Evolutionary conservation across 1,140 invertebrate genomes (phyloP), one percentile per base, ranked within the genome.

Genomic region (Colletes gigas): DNA sequence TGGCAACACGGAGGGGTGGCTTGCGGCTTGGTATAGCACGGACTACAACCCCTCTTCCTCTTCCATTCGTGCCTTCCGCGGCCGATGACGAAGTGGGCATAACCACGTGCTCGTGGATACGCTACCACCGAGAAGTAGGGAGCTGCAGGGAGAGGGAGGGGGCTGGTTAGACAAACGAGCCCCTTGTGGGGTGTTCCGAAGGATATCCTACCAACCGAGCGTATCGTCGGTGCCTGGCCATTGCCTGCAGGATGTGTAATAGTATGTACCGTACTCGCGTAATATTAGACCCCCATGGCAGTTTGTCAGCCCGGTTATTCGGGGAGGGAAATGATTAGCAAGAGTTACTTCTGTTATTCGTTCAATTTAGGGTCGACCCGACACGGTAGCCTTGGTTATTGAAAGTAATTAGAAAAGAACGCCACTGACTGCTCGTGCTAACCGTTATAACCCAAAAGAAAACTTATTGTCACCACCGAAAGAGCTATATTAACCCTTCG

Each of bases 181-280:
- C 90, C 91, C 91, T 92, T 92, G 91, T 85, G 92, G 90, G 89
- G 90, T 93, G 91, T 93, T 90, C 81, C 89, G 88, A 91, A 92
- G 90, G 91, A 91, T 90, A 91, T 86, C 88, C 88, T 89, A 91
- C 87, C 90, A 90, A 89, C 90, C 88, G 82, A 91, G 86, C 87
- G 83, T 86, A 88, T 87, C 87, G 87, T 83, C 81, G 88, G 66
- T 84, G 86, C 84, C 85, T 86, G 78, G 88, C 84, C 88, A 89
- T 89, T 89, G 88, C 88, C 81, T 67, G 85, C 83, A 89, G 87
- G 76, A 89, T 90, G 84, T 90, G 88, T 91, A 91, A 91, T 91
- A 88, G 88, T 91, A 91, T 91, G 90, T 91, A 90, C 86, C 50
- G 84, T 90, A 91, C 89, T 90, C 85, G 82, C 82, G 90, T 91